These are phyloP conservation scores for Emydura subglobosa DNA, from an alignment of 2,113 vertebrate species.

Conservation along the genomic window DNA sequence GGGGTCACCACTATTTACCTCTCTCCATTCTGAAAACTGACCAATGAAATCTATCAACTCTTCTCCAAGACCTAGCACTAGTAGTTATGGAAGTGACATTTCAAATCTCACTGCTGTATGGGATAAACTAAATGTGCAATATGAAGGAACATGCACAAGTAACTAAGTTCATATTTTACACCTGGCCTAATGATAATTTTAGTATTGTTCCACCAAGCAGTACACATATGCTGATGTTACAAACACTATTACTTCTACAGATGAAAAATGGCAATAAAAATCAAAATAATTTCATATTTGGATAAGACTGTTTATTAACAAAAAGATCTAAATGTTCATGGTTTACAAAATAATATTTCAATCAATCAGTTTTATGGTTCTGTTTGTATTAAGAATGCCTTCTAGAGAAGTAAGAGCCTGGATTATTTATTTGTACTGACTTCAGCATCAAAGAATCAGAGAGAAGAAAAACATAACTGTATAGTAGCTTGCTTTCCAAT, in stretches of 20 bases:
- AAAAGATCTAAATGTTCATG: background rate
- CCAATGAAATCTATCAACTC: too few relatives aligned
- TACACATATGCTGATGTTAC: background rate
- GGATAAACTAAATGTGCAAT: background rate
- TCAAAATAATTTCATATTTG: background rate
- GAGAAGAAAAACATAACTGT: background rate
- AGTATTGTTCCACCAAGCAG: slow-evolving; percentile 18
- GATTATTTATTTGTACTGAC: background rate
- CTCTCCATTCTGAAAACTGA: too few relatives aligned
- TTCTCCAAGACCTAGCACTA: background rate
- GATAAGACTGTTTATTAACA: background rate
- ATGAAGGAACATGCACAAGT: slow-evolving; percentile 27
- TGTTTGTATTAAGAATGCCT: slow-evolving; percentile 4
- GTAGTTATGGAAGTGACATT: slow-evolving; percentile 6
- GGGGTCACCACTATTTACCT: too few relatives aligned
- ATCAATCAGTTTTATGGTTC: background rate
- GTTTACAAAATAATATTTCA: background rate
- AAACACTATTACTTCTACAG: background rate
- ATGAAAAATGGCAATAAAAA: background rate
- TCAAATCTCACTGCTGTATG: background rate
- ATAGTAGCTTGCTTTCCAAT: slow-evolving; percentile 39
- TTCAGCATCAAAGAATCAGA: slow-evolving; percentile 24
- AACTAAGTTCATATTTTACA: slow-evolving; percentile 53
- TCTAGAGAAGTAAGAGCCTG: background rate
- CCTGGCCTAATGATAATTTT: slow-evolving; percentile 49